Conservation (phyloP, 2,797 vertebrate genomes). For the Eremophila alpestris region DNA sequence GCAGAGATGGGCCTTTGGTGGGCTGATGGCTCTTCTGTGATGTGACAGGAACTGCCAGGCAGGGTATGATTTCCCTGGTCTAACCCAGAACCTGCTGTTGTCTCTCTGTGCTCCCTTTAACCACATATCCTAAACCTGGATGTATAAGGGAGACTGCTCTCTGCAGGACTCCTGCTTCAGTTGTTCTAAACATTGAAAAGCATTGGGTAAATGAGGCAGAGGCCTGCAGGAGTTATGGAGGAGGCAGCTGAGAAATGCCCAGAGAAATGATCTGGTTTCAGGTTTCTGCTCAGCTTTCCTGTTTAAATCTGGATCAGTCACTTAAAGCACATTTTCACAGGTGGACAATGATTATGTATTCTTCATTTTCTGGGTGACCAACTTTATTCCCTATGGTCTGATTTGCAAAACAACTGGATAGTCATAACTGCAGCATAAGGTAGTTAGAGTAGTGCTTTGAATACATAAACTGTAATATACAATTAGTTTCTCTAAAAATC, state of each 20-base stretch:
- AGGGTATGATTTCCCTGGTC: background rate
- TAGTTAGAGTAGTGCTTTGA: slow-evolving; percentile 5
- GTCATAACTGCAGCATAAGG: background rate
- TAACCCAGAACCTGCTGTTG: fast-evolving
- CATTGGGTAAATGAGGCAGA: background rate
- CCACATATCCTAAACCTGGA: background rate
- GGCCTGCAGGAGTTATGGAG: background rate
- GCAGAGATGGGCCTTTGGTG: background rate
- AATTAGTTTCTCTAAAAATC: background rate
- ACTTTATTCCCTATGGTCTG: slow-evolving; percentile 1
- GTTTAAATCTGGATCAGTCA: background rate
- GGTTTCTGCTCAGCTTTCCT: background rate
- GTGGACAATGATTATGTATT: background rate
- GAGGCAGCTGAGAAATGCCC: background rate
- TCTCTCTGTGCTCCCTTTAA: background rate
- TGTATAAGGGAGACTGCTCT: background rate
- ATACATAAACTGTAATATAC: background rate
- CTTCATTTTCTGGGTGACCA: slow-evolving; percentile 41
- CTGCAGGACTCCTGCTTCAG: background rate
- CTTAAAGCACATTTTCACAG: background rate
- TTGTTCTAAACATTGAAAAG: background rate
- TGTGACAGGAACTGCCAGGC: background rate
- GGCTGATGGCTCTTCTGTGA: background rate
- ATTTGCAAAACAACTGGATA: background rate
- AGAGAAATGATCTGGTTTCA: background rate